Base-by-base conservation (phyloP, 2,113 vertebrate species). In the Oreochromis niloticus region DNA sequence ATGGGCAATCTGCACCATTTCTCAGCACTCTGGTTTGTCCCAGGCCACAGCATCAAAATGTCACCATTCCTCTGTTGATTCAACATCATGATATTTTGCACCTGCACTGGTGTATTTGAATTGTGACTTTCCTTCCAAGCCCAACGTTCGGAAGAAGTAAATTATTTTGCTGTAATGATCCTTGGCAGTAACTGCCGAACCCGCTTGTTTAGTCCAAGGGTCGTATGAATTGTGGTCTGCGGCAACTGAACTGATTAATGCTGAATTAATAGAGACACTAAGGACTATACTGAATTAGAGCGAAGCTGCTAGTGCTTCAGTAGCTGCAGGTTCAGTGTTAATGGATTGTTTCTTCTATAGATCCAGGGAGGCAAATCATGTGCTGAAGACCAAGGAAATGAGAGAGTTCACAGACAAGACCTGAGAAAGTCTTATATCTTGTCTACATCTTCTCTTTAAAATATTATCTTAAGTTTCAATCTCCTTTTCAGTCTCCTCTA, bases 61-160 rank as follows among this genome's bases (percentile, higher is more conserved):
- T 89, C 85, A 86, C 83, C 89, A 32, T 46, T 86, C 79, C 9
- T 66, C 56, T 85, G 90, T 78, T 79, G 85, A 84, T 59, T 89
- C 87, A 61, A 61, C 2, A 4, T 71, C 50, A 2, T 39, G 36
- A 80, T 46, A 30, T 80, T 85, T 36, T 87, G 27, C 27, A 88
- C 78, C 82, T 85, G 66, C 82, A 19, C 13, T 6, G 52, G 54
- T 39, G 3, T 9, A 39, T 85, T 66, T 85, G 59, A 82, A 46
- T 13, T 68, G 54, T 4, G 54, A 48, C 66, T 66, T 82, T 34
- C 6, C 68, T 55, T 48, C 9, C 5, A 1, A n/a, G 43, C 24
- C 22, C 34, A 82, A 24, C 5, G 1, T 85, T 71, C 4, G 9
- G 50, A 83, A 17, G 61, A 75, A 32, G 8, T 57, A 57, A 88